Conservation (phyloP, 1,140 invertebrate genomes). For the Leptestheria dahalacensis region DNA sequence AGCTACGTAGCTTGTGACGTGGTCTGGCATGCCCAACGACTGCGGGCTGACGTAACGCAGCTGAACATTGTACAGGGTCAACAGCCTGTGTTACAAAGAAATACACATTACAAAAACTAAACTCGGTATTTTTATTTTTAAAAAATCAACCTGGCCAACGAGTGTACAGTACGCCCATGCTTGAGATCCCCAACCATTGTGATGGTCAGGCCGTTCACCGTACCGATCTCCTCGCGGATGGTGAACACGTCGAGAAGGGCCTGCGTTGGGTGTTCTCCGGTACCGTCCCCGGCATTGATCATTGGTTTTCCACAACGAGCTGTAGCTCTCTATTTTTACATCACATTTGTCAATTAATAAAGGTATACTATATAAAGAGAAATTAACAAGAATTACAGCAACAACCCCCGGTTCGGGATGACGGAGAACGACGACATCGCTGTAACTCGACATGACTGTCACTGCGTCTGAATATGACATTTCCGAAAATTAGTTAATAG, state of each 20-base stretch:
- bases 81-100: conserved; percentile 33
- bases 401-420: conserved; percentile 90
- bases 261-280: conserved; percentile 97
- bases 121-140: neutral
- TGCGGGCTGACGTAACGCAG: conserved; percentile 77
- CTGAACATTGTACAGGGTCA: conserved; percentile 80
- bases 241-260: conserved; percentile 95
- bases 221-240: conserved; percentile 96
- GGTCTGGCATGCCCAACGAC: conserved; percentile 75
- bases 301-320: conserved; percentile 69
- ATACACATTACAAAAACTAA: neutral
- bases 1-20: conserved; percentile 61
- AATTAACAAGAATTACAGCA: conserved; percentile 34
- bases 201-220: conserved; percentile 86
- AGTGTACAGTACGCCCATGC: conserved; percentile 95
- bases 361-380: conserved; percentile 5
- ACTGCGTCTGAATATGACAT: conserved; percentile 47
- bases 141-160: conserved; percentile 52
- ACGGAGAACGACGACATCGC: conserved; percentile 82
- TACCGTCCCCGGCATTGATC: conserved; percentile 94
- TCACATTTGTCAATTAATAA: neutral
- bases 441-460: conserved; percentile 66
- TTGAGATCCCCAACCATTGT: conserved; percentile 93
- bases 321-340: conserved; percentile 50
- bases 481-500: conserved; percentile 3